Evolutionary conservation across 2,113 vertebrate genomes (phyloP).

Genomic region (Baryphthengus martii): DNA sequence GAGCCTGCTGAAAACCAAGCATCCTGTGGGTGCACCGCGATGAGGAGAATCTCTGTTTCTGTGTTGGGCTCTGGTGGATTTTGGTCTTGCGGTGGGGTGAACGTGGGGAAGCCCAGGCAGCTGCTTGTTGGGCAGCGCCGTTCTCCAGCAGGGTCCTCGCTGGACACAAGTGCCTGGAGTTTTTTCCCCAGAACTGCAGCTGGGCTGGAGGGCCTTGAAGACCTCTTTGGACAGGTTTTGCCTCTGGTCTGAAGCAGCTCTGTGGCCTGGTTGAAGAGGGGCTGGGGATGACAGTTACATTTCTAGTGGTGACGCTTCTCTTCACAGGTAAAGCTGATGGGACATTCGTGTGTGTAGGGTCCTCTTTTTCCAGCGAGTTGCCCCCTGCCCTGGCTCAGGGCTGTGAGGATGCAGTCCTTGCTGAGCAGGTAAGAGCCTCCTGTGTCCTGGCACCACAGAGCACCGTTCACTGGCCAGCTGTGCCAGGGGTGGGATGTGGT

Average conservation of each 20-base stretch:
- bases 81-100: neutral
- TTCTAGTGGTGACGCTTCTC: neutral
- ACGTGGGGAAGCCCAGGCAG: neutral
- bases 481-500: neutral
- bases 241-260: neutral
- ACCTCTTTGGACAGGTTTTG: neutral
- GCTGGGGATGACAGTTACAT: neutral
- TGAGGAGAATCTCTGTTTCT: neutral
- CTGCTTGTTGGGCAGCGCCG: neutral
- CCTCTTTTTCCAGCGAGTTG: neutral
- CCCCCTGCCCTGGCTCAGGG: neutral
- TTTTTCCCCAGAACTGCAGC: neutral
- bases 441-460: neutral
- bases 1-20: neutral
- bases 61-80: neutral
- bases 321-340: neutral
- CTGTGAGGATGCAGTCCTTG: neutral
- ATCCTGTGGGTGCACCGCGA: too few relatives aligned
- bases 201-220: neutral
- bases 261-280: neutral
- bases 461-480: neutral
- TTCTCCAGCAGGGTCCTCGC: neutral
- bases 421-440: neutral
- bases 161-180: neutral
- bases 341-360: neutral